Evolutionary conservation across 2,113 vertebrate species (phyloP), one percentile per base, ranked within the genome.

Genomic region (Syrmaticus mikado): DNA sequence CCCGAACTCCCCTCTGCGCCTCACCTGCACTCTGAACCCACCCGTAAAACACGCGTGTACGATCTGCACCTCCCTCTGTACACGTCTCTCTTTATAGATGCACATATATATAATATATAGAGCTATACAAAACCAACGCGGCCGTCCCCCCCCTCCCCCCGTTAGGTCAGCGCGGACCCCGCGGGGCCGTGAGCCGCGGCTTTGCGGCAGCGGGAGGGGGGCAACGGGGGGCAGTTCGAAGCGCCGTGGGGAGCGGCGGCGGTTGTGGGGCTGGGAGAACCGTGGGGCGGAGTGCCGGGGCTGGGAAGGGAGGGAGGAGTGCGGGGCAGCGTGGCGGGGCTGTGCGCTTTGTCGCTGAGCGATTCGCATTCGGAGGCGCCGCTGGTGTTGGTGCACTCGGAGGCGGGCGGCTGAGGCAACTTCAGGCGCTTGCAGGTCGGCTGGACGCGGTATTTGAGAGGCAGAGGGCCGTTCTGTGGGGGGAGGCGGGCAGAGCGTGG

Each of bases 351-450:
- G 98, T 99, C 99, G 64, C 99, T 99, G 93, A 98, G 97, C 1
- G 99, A 99, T 80, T 99, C 99, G 90, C 98, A 98, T 97, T 99
- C 99, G 0, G 99, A 99, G 1, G 98, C 98, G 17, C 98, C 98
- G 57, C 98, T 99, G 75, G 98, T 98, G 95, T 98, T 98, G 91
- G 98, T 97, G 76, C 97, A 97, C 65, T 99, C 98, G 0, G 98
- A 98, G 40, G 98, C 97, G 36, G 97, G 87, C n/a, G 98, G 96
- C 10, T 97, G 97, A 38, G 97, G 97, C 38, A 98, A 95, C 89
- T 97, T 97, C 84, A 99, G 96, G 43, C 99, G 97, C 96, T 98
- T 98, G 97, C 98, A 96, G 87, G 98, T 96, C 7, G 99, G 99
- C 73, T 99, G 98, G 73, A 99, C 99, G 4, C 98, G 98, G 72